A percentile compares a stretch with the other conserved stretches of the same genome.
Conservation (phyloP, 2,888 invertebrate species). For the Brenthis hecate region DNA sequence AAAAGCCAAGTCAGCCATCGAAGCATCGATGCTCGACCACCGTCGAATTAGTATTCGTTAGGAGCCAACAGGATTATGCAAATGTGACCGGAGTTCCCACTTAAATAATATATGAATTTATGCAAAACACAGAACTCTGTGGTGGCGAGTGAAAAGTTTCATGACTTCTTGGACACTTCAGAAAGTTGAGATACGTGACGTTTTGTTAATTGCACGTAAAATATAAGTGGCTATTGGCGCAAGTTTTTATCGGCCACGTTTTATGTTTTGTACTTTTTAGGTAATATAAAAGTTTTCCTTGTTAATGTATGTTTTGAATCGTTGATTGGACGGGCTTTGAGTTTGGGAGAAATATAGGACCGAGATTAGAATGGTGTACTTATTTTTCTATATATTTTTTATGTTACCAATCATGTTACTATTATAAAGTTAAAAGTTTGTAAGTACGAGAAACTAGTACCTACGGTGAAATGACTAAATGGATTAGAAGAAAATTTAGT, state of each 20-base stretch:
- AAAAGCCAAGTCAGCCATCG: too few relatives aligned
- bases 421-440: too few relatives aligned
- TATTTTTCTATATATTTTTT: too few relatives aligned
- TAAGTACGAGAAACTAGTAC: too few relatives aligned
- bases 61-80: slow-evolving; percentile 52
- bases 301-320: not conserved
- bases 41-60: slow-evolving; percentile 46
- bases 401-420: too few relatives aligned
- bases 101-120: slow-evolving; percentile 65
- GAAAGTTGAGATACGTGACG: slow-evolving; percentile 41
- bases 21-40: slow-evolving; percentile 27
- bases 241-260: slow-evolving; percentile 24
- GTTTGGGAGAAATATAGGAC: too few relatives aligned
- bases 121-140: slow-evolving; percentile 50
- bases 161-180: slow-evolving; percentile 47
- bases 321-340: too few relatives aligned
- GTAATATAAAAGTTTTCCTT: not conserved
- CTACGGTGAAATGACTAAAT: too few relatives aligned
- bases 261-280: slow-evolving; percentile 3
- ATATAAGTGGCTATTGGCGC: slow-evolving; percentile 31
- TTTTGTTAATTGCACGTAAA: slow-evolving; percentile 39
- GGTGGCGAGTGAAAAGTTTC: slow-evolving; percentile 48
- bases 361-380: too few relatives aligned
- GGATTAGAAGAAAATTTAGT: too few relatives aligned
- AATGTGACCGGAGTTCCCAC: slow-evolving; percentile 53